Evolutionary conservation across 1,140 invertebrate species (phyloP).

Genomic region (Drosophila eugracilis): DNA sequence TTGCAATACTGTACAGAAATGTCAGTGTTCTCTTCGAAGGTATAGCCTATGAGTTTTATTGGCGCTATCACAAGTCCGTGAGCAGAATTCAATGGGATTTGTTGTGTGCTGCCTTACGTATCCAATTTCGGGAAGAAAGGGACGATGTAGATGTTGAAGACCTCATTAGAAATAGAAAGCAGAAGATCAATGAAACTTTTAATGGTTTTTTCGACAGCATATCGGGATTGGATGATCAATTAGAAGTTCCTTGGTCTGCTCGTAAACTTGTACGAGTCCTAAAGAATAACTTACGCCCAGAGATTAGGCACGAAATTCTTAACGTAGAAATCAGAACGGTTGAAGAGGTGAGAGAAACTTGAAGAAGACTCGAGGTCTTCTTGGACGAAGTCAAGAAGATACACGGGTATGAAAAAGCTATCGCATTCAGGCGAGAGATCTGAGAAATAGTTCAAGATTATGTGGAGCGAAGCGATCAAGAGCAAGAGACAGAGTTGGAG

Average conservation of each 20-base stretch:
- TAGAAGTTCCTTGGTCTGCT: neutral
- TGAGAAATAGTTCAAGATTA: neutral
- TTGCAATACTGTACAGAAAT: too few relatives aligned
- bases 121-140: slow-evolving; percentile 1
- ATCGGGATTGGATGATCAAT: neutral
- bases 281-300: neutral
- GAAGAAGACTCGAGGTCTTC: neutral
- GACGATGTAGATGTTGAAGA: slow-evolving; percentile 1
- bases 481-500: neutral
- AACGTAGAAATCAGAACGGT: neutral
- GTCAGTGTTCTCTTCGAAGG: too few relatives aligned
- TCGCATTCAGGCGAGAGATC: neutral
- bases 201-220: slow-evolving; percentile 2
- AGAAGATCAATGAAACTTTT: slow-evolving; percentile 1
- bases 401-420: slow-evolving; percentile 1
- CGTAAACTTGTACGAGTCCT: neutral
- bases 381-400: slow-evolving; percentile 1
- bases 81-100: neutral
- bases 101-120: slow-evolving; percentile 1
- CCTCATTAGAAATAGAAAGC: slow-evolving; percentile 1
- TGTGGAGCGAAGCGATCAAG: neutral
- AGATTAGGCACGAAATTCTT: slow-evolving; percentile 1
- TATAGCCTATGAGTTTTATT: neutral
- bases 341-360: neutral
- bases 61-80: neutral